Base-by-base conservation (phyloP, 2,888 invertebrate species). In the Papilio demoleus region DNA sequence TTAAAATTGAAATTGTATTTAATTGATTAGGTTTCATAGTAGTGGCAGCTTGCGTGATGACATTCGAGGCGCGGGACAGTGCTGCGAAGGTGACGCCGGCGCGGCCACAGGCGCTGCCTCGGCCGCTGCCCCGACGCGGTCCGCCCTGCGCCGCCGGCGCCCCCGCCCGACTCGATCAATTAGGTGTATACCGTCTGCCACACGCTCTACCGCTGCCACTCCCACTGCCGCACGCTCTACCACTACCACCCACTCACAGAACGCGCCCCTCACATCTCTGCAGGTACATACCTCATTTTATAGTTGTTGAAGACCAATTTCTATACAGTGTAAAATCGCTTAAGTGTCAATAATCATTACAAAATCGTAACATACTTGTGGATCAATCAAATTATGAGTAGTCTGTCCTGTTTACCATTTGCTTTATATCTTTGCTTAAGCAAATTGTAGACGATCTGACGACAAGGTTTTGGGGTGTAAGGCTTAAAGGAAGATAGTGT, bases 1-100 rank as follows among this genome's bases (percentile, higher is more conserved):
- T 14, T n/a, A n/a, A 0, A 40, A 40, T 38, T 4, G 5, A n/a
- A 3, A 40, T 40, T n/a, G n/a, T 40, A n/a, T 40, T 40, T 22
- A n/a, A 17, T 11, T 58, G 72, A 73, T 17, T 77, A 97, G 97
- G 97, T 45, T 99, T 99, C 85, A 97, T 98, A 75, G 97, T 99
- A 47, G 99, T 99, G 24, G 98, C 99, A 36, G 98, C 99, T 0
- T 99, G 99, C 83, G 99, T 99, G 65, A 98, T 99, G 96, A 99
- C 99, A n/a, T 98, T 99, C 83, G 99, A 99, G 84, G 98, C 98
- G 0, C 94, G 99, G 3, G 99, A 99, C 88, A 97, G 97, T 71
- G 97, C 99, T 0, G 97, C 98, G 0, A 91, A 91, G 69, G 97
- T 98, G 65, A 97, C 97, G 17, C 97, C 97, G 0, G 97, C 97